Percentiles rank a stretch among this genome's conserved stretches.
Conservation (phyloP, 2,797 vertebrate species). For the Ispidina lecontei region DNA sequence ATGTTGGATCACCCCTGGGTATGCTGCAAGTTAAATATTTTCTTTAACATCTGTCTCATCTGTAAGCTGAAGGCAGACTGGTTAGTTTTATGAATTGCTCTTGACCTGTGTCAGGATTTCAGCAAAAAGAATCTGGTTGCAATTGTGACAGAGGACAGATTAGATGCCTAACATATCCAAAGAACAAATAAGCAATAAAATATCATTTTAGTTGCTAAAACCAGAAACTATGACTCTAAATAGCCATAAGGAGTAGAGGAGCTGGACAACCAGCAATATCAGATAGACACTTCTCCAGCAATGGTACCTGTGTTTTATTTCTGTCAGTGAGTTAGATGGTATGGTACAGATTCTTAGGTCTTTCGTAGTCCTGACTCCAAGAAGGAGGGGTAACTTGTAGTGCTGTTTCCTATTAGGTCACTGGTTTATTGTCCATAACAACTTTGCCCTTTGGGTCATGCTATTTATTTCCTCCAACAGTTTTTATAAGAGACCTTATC, state of each 20-base stretch:
- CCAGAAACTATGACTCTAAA: neutral
- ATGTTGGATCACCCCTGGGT: neutral
- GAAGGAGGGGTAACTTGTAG: neutral
- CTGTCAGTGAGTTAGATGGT: accelerated
- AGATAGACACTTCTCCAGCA: neutral
- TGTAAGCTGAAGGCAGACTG: neutral
- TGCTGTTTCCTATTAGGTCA: neutral
- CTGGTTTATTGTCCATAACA: neutral
- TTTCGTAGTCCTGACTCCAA: neutral
- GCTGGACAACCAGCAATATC: neutral
- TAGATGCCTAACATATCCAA: neutral
- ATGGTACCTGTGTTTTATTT: neutral
- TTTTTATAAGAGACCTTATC: neutral
- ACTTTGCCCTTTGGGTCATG: neutral
- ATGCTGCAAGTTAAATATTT: neutral
- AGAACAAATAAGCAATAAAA: neutral
- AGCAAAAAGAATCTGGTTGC: neutral
- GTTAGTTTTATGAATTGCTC: neutral
- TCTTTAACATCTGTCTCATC: neutral
- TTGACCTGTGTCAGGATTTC: neutral
- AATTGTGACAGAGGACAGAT: neutral
- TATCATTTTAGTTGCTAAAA: neutral
- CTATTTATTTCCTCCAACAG: neutral
- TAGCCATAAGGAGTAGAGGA: neutral
- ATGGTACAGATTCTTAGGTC: neutral